Percentiles rank a stretch among this genome's conserved stretches.
phyloP scores from a whole-genome alignment of 2,113 vertebrate species.

The Arothron firmamentum region DNA sequence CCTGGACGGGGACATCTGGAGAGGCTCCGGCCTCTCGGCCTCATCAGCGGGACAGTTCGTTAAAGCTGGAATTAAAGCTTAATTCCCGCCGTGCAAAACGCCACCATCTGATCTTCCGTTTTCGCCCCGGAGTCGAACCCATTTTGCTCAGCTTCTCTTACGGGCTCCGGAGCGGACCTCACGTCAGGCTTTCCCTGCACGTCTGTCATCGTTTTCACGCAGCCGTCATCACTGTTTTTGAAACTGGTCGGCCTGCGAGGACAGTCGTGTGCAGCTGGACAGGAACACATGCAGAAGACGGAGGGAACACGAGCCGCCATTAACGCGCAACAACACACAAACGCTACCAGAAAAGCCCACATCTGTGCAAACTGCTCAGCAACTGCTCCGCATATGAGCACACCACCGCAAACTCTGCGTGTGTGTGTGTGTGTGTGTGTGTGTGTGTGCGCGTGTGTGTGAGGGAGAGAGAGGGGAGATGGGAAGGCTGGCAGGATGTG shows the following conservation, averaged over 20 bases:
- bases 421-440: slow-evolving; percentile 16
- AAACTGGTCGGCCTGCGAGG: too few species aligned
- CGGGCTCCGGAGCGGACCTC: neutral
- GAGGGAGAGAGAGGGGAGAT: slow-evolving; percentile 40
- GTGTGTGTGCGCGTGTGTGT: slow-evolving; percentile 7
- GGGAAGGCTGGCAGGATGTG: slow-evolving; percentile 63
- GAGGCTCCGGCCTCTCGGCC: too few species aligned
- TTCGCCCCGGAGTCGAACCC: too few species aligned
- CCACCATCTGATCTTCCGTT: too few species aligned
- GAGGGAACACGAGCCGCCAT: neutral
- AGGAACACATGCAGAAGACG: neutral
- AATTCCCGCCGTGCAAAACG: too few species aligned
- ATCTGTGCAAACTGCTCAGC: slow-evolving; percentile 6
- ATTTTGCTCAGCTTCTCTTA: too few species aligned
- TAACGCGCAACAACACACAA: neutral
- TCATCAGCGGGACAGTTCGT: too few species aligned
- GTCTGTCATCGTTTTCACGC: too few species aligned
- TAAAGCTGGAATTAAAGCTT: too few species aligned
- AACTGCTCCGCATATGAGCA: neutral
- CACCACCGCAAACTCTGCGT: too few species aligned
- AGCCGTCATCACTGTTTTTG: too few species aligned
- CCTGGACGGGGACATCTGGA: neutral
- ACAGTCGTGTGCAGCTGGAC: neutral
- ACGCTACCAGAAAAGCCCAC: neutral
- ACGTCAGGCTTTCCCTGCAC: neutral